phyloP scores from a whole-genome alignment of 2,113 vertebrate species.

The Ariopsis seemanni region DNA sequence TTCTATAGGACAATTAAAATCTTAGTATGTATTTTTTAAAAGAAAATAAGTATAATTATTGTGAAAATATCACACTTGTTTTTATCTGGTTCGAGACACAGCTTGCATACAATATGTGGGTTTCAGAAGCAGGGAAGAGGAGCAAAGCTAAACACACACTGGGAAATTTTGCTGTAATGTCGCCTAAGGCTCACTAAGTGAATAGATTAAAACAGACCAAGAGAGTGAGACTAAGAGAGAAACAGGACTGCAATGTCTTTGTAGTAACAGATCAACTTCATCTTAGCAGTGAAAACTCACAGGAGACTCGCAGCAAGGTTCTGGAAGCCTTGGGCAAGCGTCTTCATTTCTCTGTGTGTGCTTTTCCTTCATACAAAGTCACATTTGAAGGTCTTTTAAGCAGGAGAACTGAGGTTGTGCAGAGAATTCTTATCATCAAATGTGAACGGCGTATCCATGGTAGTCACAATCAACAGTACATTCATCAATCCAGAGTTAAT shows the following conservation, averaged over 20 bases:
- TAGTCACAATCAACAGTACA: neutral
- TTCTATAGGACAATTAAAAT: neutral
- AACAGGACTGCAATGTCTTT: neutral
- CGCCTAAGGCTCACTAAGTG: slow-evolving; percentile 11
- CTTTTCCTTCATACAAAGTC: neutral
- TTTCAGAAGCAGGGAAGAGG: neutral
- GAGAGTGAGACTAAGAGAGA: neutral
- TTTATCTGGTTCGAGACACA: neutral
- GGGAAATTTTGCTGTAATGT: neutral
- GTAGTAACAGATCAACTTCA: slow-evolving; percentile 1
- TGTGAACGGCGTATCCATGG: neutral
- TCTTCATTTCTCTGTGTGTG: neutral
- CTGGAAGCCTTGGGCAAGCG: neutral
- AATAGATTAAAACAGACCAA: neutral
- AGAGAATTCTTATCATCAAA: neutral
- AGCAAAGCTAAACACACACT: neutral
- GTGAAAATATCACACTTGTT: neutral
- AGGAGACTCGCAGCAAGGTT: neutral
- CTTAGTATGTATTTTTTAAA: neutral
- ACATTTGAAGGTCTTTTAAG: too few relatives aligned
- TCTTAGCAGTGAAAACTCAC: neutral
- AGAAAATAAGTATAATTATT: neutral
- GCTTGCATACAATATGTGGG: neutral
- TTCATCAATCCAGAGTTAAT: too few relatives aligned
- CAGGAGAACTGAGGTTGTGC: neutral